Percentiles rank a stretch among this genome's conserved stretches.
These are phyloP conservation scores for Apantesis nais DNA, from an alignment of 2,888 invertebrate species.

Conservation along the genomic window DNA sequence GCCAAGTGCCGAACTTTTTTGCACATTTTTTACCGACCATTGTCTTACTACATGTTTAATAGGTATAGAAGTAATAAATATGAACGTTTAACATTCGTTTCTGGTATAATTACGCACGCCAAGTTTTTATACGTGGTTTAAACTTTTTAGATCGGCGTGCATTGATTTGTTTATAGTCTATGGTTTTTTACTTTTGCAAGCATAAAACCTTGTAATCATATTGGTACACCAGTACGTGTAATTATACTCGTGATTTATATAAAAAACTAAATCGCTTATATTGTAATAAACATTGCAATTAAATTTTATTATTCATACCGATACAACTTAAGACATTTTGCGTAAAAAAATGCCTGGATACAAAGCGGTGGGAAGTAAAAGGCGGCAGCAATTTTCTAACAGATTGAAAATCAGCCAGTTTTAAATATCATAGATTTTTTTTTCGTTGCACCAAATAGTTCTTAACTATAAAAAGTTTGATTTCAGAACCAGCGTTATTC, in stretches of 20 bases:
- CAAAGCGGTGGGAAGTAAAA: slow-evolving; percentile 41
- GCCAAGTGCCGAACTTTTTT: slow-evolving; percentile 61
- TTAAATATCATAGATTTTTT: slow-evolving; percentile 17
- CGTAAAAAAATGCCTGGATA: slow-evolving; percentile 30
- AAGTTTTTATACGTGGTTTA: slow-evolving; percentile 50
- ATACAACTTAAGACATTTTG: slow-evolving; percentile 30
- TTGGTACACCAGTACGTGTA: slow-evolving; percentile 50
- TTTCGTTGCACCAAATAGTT: slow-evolving; percentile 30
- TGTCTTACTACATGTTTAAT: slow-evolving; percentile 68
- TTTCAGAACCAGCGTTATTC: slow-evolving; percentile 30
- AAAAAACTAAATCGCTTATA: slow-evolving; percentile 40
- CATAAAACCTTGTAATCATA: slow-evolving; percentile 48
- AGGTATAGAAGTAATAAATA: slow-evolving; percentile 66
- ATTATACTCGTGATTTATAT: slow-evolving; percentile 37
- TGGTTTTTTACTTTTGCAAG: slow-evolving; percentile 34
- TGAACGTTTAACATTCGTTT: slow-evolving; percentile 65
- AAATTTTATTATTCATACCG: slow-evolving; percentile 45
- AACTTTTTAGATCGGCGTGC: slow-evolving; percentile 47
- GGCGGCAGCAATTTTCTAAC: slow-evolving; percentile 17
- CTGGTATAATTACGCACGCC: slow-evolving; percentile 68
- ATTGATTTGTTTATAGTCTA: slow-evolving; percentile 51
- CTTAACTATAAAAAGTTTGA: slow-evolving; percentile 26
- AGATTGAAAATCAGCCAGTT: slow-evolving; percentile 18
- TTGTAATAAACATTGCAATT: slow-evolving; percentile 49
- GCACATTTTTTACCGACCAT: slow-evolving; percentile 65